Base-by-base conservation (phyloP, 2,797 vertebrate species). In the Argya squamiceps region DNA sequence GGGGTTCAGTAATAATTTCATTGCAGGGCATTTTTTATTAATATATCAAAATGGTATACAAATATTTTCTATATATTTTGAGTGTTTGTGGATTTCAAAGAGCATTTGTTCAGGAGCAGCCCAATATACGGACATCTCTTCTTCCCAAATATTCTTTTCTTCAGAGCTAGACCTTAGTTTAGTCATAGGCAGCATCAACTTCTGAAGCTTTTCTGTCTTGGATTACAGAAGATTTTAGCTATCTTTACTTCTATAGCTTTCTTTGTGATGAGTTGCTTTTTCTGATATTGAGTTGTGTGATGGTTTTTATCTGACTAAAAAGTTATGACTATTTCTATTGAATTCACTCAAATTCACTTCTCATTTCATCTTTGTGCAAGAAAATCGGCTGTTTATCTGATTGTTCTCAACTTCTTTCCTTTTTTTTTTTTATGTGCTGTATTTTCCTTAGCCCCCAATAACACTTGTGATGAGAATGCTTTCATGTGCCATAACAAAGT, bases 401-500 rank as follows among this genome's bases (percentile, higher is more conserved):
- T 34, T 73, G 23, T 77, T 91, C 43, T 91, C 59, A 77, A 37
- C 74, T 75, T 52, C n/a, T 69, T 11, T 84, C 1, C 1, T 30
- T 84, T 92, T 19, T 83, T n/a, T 15, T 82, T 21, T 87, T 46
- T 92, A 22, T 88, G 63, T 92, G 24, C 62, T 91, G 64, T 94
- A 52, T 95, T 85, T 96, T 95, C 80, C 78, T 86, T 97, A 99
- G 99, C 99, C 83, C 99, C 99, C 95, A 99, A 99, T 97, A 98
- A 99, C 96, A 99, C 99, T 1, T 99, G 99, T 96, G 97, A 98
- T 58, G 98, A 97, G 95, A 98, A 98, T 29, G 97, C 99, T 97
- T 99, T 99, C 98, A 98, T 98, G 98, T 99, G 99, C 97, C 98
- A 88, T 88, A 99, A 99, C 97, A 98, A 98, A 88, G 98, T 98